Conservation (phyloP, 2,888 invertebrate species). For the Macrosoma leucophasiata region DNA sequence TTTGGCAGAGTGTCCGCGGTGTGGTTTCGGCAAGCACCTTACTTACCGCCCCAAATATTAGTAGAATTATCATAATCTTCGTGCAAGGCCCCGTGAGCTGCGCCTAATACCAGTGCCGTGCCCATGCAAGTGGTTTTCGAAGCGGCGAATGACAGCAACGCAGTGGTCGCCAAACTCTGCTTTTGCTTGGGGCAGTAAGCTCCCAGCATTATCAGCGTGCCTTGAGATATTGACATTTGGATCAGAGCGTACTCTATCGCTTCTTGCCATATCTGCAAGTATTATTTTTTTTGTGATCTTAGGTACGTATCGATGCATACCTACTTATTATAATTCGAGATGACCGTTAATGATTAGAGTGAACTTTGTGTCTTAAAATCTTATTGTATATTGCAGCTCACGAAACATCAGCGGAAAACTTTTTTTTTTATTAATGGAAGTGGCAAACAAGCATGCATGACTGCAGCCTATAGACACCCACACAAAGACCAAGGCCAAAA, state of each 20-base stretch:
- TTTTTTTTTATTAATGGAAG: too few species aligned
- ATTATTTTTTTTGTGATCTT: neutral
- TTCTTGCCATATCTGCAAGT: conserved; percentile 59
- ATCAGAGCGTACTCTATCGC: conserved; percentile 58
- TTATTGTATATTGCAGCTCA: too few species aligned
- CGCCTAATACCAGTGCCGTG: conserved; percentile 47
- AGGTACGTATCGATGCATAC: too few species aligned
- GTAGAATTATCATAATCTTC: conserved; percentile 50
- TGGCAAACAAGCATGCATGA: too few species aligned
- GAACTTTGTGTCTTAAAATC: too few species aligned
- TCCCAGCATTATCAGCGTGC: conserved; percentile 58
- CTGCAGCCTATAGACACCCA: too few species aligned
- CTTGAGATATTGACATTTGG: conserved; percentile 55
- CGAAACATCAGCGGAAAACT: too few species aligned
- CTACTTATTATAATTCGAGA: too few species aligned
- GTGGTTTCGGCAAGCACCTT: neutral
- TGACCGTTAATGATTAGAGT: too few species aligned
- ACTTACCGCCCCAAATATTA: conserved; percentile 43
- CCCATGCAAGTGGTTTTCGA: conserved; percentile 45
- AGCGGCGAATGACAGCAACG: conserved; percentile 41
- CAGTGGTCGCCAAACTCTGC: conserved; percentile 43
- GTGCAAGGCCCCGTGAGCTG: conserved; percentile 49
- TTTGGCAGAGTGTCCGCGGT: too few species aligned
- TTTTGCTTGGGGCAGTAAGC: conserved; percentile 49
- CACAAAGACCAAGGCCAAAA: too few species aligned